phyloP scores from a whole-genome alignment of 2,888 invertebrate species.

The Sesia bembeciformis region DNA sequence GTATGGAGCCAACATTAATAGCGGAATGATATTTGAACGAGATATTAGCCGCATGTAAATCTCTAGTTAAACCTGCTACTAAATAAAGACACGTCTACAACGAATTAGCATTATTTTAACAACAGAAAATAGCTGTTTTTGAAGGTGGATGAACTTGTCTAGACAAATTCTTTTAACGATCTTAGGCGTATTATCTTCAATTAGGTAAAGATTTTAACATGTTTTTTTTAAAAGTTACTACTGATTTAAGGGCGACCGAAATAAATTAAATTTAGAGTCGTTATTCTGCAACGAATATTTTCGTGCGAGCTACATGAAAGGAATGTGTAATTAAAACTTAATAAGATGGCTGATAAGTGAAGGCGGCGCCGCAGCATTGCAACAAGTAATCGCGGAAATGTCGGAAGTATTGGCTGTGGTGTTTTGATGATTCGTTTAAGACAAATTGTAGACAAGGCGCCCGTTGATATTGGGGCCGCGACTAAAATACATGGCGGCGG shows the following conservation, averaged over 20 bases:
- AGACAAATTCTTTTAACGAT: no score
- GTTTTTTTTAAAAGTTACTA: no score
- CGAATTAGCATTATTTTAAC: slow-evolving; percentile 18
- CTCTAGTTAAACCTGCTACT: slow-evolving; percentile 18
- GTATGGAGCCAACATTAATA: slow-evolving; percentile 41
- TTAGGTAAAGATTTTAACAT: no score
- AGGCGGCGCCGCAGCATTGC: background rate
- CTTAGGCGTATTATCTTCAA: no score
- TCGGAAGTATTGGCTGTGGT: slow-evolving; percentile 49
- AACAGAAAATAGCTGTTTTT: slow-evolving; percentile 4
- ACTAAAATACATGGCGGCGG: slow-evolving; percentile 66
- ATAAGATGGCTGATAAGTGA: background rate
- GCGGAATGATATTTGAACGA: slow-evolving; percentile 31
- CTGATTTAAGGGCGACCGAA: no score
- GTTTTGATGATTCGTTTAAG: slow-evolving; percentile 65
- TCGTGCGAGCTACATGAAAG: no score
- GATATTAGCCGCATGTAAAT: slow-evolving; percentile 33
- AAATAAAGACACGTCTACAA: slow-evolving; percentile 3
- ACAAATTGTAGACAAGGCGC: slow-evolving; percentile 68
- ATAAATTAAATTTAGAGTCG: no score
- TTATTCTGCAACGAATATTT: no score
- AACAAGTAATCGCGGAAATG: slow-evolving; percentile 32
- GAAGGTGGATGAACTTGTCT: no score
- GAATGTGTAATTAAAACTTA: no score
- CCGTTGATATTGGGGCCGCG: slow-evolving; percentile 66